Percentiles rank a stretch among this genome's conserved stretches.
Evolutionary conservation across 2,888 invertebrate species (phyloP).

Genomic region (Caenorhabditis angaria): DNA sequence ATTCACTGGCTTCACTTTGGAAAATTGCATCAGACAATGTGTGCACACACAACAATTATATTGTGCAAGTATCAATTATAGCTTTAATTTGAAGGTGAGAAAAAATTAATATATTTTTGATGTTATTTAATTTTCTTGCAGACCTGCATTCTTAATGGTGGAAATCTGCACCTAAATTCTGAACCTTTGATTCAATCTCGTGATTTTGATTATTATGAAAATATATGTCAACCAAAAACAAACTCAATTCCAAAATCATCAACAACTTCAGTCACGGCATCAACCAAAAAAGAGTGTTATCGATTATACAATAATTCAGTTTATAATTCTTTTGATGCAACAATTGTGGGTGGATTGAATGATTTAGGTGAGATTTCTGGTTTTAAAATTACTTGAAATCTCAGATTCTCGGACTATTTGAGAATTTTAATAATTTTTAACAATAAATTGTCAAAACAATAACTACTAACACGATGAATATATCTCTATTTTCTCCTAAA

Average conservation of each 20-base stretch:
- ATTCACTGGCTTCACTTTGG: constrained; percentile 26
- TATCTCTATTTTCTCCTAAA: too few species aligned
- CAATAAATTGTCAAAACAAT: too few species aligned
- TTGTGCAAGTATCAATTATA: constrained; percentile 49
- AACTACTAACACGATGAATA: too few species aligned
- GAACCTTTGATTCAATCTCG: constrained; percentile 16
- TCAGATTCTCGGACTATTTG: too few species aligned
- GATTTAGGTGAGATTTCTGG: constrained; percentile 17
- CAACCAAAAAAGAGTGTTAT: constrained; percentile 41
- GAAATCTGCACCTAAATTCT: constrained; percentile 42
- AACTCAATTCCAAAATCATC: constrained; percentile 12
- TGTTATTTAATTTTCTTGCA: too few species aligned
- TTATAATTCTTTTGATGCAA: constrained; percentile 41
- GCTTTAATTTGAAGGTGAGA: constrained; percentile 21
- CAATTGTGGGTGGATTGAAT: constrained; percentile 31
- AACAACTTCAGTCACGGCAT: too few species aligned
- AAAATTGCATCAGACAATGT: constrained; percentile 40
- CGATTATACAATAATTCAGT: constrained; percentile 38
- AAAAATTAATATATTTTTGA: too few species aligned
- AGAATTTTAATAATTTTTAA: too few species aligned
- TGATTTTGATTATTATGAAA: constrained; percentile 47
- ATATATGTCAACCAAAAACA: constrained; percentile 38
- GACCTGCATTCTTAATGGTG: constrained; percentile 45
- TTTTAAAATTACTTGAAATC: too few species aligned
- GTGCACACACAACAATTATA: constrained; percentile 24